Evolutionary conservation across 2,888 invertebrate genomes (phyloP).

Genomic region (Acheta domesticus): DNA sequence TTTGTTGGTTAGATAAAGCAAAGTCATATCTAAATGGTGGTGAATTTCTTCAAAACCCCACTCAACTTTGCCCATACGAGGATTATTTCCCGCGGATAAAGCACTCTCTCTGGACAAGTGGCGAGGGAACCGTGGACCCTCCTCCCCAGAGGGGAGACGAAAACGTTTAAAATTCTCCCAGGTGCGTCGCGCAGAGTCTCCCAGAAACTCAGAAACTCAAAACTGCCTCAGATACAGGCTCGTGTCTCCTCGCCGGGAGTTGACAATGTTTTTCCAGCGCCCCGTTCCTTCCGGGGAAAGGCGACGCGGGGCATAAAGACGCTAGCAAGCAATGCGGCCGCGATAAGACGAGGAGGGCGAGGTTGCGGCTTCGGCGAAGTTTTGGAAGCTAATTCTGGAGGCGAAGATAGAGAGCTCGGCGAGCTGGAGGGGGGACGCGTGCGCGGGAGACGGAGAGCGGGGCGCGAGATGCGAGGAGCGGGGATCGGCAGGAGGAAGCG

Average conservation of each 20-base stretch:
- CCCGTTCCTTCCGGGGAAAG: background rate
- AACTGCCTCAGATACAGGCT: background rate
- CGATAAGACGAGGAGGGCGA: background rate
- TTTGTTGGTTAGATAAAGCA: too few relatives aligned
- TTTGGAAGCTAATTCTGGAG: background rate
- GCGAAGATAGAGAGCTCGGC: background rate
- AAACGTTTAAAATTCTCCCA: conserved; percentile 5
- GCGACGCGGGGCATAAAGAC: background rate
- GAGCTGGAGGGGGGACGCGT: background rate
- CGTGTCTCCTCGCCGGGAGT: background rate
- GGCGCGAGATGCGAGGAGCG: too few relatives aligned
- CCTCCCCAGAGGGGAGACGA: too few relatives aligned
- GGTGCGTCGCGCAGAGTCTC: background rate
- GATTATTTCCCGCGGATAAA: too few relatives aligned
- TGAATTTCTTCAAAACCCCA: too few relatives aligned
- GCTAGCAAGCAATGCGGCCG: background rate
- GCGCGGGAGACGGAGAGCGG: too few relatives aligned
- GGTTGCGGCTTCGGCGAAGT: background rate
- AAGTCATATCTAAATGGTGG: too few relatives aligned
- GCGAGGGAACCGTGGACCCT: too few relatives aligned
- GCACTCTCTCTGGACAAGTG: too few relatives aligned
- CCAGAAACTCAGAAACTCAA: background rate
- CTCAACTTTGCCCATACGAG: too few relatives aligned
- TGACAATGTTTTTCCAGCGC: background rate
- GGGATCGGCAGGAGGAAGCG: too few relatives aligned